A percentile compares a stretch with the other conserved stretches of the same genome.
Conservation (phyloP, 2,113 vertebrate species). For the Capreolus pygargus region DNA sequence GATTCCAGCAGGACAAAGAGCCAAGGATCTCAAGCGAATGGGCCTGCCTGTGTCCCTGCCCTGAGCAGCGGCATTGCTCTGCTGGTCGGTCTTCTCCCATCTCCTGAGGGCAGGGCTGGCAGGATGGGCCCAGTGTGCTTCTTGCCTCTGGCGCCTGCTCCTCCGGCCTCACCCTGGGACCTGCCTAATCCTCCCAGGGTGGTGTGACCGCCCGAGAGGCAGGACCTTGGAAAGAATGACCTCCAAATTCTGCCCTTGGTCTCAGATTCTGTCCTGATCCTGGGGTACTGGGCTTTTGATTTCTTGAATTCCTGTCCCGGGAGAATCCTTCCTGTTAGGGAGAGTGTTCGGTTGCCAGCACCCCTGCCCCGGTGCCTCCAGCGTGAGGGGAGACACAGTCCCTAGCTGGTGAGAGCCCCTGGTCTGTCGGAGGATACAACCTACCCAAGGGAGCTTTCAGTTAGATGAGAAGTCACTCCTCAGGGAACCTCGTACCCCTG, state of each 20-base stretch:
- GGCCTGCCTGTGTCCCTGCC: neutral
- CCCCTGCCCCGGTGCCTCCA: neutral
- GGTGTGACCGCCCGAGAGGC: neutral
- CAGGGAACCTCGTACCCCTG: neutral
- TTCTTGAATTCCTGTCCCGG: neutral
- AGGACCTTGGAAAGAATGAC: neutral
- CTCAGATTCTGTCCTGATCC: neutral
- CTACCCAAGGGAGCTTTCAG: neutral
- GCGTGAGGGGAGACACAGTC: neutral
- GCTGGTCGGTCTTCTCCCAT: neutral
- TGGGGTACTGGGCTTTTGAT: neutral
- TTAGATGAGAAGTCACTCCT: neutral
- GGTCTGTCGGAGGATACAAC: neutral
- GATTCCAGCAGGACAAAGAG: neutral
- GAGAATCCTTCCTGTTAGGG: neutral
- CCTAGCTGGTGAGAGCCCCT: neutral
- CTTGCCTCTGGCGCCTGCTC: neutral
- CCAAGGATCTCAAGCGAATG: neutral
- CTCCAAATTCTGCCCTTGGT: neutral
- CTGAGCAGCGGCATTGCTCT: accelerated
- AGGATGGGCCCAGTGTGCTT: neutral
- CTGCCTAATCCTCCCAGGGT: neutral
- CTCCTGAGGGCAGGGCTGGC: neutral
- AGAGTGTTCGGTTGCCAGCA: neutral
- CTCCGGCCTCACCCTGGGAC: neutral